A percentile compares a stretch with the other conserved stretches of the same genome.
Evolutionary conservation across 2,888 invertebrate genomes (phyloP).

Genomic region (Conistra vaccinii): DNA sequence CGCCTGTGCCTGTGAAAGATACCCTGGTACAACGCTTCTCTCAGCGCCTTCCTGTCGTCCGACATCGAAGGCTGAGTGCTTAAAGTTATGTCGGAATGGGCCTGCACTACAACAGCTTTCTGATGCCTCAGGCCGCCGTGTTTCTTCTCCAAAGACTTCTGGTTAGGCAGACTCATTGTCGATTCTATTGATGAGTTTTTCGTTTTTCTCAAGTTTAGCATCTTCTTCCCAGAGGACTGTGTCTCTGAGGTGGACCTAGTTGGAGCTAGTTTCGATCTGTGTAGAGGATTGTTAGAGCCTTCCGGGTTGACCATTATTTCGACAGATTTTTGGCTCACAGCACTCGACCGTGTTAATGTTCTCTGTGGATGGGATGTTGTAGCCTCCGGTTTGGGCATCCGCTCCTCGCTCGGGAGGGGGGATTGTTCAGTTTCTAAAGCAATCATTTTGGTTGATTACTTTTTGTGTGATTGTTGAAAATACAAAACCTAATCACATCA

Average conservation of each 20-base stretch:
- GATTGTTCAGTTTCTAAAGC: conserved; percentile 87
- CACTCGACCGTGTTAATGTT: conserved; percentile 91
- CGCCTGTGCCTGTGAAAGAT: conserved; percentile 94
- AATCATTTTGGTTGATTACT: conserved; percentile 80
- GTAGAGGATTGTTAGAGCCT: conserved; percentile 85
- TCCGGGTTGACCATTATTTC: conserved; percentile 90
- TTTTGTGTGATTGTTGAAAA: conserved; percentile 62
- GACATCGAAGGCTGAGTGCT: conserved; percentile 86
- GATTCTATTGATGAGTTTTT: conserved; percentile 90
- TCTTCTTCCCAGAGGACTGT: conserved; percentile 86
- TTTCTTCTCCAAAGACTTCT: conserved; percentile 89
- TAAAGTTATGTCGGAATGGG: conserved; percentile 91
- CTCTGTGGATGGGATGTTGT: conserved; percentile 82
- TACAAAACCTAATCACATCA: conserved; percentile 80
- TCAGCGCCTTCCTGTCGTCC: conserved; percentile 92
- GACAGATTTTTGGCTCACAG: conserved; percentile 91
- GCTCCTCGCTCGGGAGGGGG: conserved; percentile 81
- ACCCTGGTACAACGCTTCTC: conserved; percentile 94
- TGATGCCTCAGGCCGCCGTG: conserved; percentile 91
- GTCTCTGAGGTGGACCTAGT: conserved; percentile 87
- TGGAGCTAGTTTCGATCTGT: conserved; percentile 87
- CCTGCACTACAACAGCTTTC: conserved; percentile 89
- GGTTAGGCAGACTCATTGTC: conserved; percentile 89
- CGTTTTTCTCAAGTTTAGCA: conserved; percentile 86
- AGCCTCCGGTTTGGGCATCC: conserved; percentile 81